Evolutionary conservation across 2,797 vertebrate species (phyloP).

Genomic region (Danionella dracula): DNA sequence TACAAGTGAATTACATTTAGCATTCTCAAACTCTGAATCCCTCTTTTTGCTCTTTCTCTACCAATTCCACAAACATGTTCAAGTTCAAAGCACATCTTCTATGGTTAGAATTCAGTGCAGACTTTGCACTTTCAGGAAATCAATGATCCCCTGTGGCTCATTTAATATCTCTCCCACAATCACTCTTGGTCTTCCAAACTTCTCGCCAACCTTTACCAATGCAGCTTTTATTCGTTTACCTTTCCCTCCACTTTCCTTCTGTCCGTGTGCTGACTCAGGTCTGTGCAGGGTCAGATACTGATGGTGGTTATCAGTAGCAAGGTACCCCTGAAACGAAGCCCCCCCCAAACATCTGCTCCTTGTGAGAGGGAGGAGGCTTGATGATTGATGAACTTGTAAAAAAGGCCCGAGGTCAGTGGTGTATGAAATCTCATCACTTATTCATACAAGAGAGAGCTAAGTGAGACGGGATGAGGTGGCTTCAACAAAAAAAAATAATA

Average conservation of each 20-base stretch:
- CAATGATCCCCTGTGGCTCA: constrained; percentile 64
- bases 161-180: constrained; percentile 41
- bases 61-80: constrained; percentile 52
- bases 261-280: constrained; percentile 48
- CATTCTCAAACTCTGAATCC: neutral
- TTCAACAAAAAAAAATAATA: neutral
- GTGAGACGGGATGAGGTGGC: constrained; percentile 8
- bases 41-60: neutral
- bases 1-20: neutral
- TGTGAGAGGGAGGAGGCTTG: neutral
- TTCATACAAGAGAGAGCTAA: constrained; percentile 47
- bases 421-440: constrained; percentile 64
- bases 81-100: constrained; percentile 62
- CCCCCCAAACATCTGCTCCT: constrained; percentile 43
- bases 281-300: constrained; percentile 31
- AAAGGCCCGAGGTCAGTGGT: constrained; percentile 52
- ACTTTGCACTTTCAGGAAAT: constrained; percentile 69
- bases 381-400: constrained; percentile 50
- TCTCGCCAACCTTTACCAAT: constrained; percentile 7
- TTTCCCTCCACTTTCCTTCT: constrained; percentile 49
- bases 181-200: constrained; percentile 31
- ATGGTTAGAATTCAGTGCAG: constrained; percentile 66
- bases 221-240: constrained; percentile 3
- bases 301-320: constrained; percentile 8
- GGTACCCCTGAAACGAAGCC: constrained; percentile 18